Evolutionary conservation across 2,888 invertebrate genomes (phyloP).

Genomic region (Uropetala carovei): DNA sequence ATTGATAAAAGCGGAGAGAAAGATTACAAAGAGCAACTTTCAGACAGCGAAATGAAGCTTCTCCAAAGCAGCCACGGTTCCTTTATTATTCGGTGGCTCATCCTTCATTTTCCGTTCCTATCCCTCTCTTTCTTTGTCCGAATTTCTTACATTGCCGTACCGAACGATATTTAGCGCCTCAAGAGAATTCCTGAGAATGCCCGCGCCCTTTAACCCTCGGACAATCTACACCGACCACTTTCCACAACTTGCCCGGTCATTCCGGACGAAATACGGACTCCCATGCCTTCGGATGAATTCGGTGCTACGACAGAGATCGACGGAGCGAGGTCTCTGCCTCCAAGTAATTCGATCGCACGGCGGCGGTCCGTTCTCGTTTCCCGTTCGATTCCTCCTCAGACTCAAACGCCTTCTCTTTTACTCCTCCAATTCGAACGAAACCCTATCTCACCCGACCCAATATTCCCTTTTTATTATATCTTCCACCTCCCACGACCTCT

Average conservation of each 20-base stretch:
- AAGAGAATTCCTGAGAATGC: too few species aligned
- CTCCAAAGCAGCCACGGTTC: too few species aligned
- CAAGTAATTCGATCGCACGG: neutral
- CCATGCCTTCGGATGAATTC: neutral
- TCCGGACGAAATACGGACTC: neutral
- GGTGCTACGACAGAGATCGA: neutral
- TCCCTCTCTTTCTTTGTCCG: too few species aligned
- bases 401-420: neutral
- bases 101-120: too few species aligned
- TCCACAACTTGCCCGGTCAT: neutral
- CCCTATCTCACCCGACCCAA: constrained; percentile 25
- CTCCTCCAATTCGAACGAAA: neutral
- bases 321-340: neutral
- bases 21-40: too few species aligned
- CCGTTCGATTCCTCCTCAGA: neutral
- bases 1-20: too few species aligned
- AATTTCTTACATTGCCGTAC: too few species aligned
- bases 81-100: too few species aligned
- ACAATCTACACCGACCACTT: too few species aligned
- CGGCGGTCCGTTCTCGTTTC: neutral
- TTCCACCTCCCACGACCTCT: neutral
- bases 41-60: too few species aligned
- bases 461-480: neutral
- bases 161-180: too few species aligned
- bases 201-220: too few species aligned